These are phyloP conservation scores for Acholoe squamosa DNA, from an alignment of 2,888 invertebrate species.

Conservation along the genomic window DNA sequence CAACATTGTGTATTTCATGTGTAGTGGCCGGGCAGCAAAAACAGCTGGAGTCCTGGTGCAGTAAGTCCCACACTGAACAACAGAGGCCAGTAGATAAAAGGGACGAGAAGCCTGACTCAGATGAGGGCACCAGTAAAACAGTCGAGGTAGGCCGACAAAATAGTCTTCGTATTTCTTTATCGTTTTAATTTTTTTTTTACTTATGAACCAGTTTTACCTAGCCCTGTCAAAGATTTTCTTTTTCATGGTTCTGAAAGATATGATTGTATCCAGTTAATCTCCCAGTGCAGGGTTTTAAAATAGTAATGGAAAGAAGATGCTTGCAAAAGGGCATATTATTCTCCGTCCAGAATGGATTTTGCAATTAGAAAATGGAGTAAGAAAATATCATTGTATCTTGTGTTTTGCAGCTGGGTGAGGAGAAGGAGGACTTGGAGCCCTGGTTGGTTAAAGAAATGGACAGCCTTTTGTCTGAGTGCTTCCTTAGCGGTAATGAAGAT, in stretches of 20 bases:
- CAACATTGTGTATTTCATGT: not conserved
- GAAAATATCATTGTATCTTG: too few relatives aligned
- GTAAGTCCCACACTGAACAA: constrained; percentile 51
- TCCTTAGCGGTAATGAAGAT: constrained; percentile 86
- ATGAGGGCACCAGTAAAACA: constrained; percentile 21
- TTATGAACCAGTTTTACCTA: too few relatives aligned
- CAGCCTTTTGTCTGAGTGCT: constrained; percentile 87
- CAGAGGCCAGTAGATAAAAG: not conserved
- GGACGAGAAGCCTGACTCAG: not conserved
- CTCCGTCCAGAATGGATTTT: too few relatives aligned
- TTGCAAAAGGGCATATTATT: too few relatives aligned
- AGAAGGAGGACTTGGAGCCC: constrained; percentile 85
- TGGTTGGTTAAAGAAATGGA: constrained; percentile 88
- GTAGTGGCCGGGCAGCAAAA: constrained; percentile 76
- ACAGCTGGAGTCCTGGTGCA: constrained; percentile 80
- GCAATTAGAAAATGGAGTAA: too few relatives aligned
- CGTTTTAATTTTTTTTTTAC: too few relatives aligned
- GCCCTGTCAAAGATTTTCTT: too few relatives aligned
- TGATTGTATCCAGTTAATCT: too few relatives aligned
- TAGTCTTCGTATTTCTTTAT: too few relatives aligned
- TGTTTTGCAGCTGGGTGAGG: constrained; percentile 79
- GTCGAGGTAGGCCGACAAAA: constrained; percentile 55
- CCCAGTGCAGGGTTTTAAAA: too few relatives aligned
- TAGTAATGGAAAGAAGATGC: too few relatives aligned
- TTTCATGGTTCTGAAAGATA: too few relatives aligned